phyloP scores from a whole-genome alignment of 1,140 invertebrate genomes.

The Drosophila oshimai region DNA sequence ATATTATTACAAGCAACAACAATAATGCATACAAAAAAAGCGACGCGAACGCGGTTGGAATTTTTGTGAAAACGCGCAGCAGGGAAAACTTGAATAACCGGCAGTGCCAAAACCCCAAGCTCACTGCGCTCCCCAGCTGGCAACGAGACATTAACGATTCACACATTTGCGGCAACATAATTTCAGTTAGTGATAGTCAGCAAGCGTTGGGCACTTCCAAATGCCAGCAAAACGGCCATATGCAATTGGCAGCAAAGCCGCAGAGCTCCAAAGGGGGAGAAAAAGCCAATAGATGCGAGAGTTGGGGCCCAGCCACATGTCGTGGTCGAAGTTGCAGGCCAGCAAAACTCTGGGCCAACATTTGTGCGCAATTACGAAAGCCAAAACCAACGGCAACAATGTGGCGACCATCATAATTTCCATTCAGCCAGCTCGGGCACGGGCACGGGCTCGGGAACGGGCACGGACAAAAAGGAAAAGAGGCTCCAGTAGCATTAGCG shows the following conservation, averaged over 20 bases:
- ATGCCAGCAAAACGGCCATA: constrained; percentile 34
- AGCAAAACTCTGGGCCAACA: constrained; percentile 40
- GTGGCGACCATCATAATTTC: constrained; percentile 70
- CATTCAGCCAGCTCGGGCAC: constrained; percentile 25
- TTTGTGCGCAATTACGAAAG: constrained; percentile 67
- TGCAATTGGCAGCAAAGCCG: constrained; percentile 32
- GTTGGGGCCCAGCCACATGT: constrained; percentile 30
- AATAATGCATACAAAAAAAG: constrained; percentile 24
- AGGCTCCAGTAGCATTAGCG: constrained; percentile 32
- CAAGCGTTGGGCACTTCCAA: constrained; percentile 24
- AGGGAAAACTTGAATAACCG: constrained; percentile 77
- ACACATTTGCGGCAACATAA: constrained; percentile 76
- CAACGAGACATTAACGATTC: constrained; percentile 76
- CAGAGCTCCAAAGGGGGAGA: neutral
- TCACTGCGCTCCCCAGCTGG: constrained; percentile 29
- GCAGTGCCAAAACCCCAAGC: constrained; percentile 43
- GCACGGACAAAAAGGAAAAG: neutral
- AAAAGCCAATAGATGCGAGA: constrained; percentile 17
- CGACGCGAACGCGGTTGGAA: constrained; percentile 34
- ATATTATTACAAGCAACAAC: constrained; percentile 52
- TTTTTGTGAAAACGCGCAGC: constrained; percentile 52
- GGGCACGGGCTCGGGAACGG: neutral
- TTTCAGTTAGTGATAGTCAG: constrained; percentile 54
- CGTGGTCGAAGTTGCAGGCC: constrained; percentile 52
- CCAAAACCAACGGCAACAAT: constrained; percentile 57